Evolutionary conservation across 2,888 invertebrate species (phyloP).

Genomic region (Mechanitis messenoides): DNA sequence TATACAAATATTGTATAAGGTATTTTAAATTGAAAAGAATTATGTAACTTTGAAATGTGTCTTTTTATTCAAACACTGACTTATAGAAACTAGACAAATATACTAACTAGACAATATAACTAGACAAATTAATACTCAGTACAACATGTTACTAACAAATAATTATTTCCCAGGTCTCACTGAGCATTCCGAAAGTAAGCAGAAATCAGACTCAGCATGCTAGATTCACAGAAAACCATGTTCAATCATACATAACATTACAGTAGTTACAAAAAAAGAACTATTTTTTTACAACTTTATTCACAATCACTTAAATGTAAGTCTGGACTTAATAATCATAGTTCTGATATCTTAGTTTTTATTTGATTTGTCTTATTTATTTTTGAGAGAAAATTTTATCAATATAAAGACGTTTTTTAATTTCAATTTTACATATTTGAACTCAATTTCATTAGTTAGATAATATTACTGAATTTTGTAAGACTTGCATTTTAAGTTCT

Average conservation of each 20-base stretch:
- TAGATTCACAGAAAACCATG: slow-evolving; percentile 33
- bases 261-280: slow-evolving; percentile 13
- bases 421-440: too few relatives aligned
- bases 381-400: too few relatives aligned
- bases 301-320: slow-evolving; percentile 15
- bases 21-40: too few relatives aligned
- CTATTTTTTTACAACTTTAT: neutral
- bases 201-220: slow-evolving; percentile 57
- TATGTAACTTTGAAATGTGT: too few relatives aligned
- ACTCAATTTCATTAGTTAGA: too few relatives aligned
- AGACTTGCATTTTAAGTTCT: slow-evolving; percentile 2
- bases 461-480: neutral
- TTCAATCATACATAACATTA: slow-evolving; percentile 15
- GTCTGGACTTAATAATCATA: neutral
- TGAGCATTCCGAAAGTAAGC: slow-evolving; percentile 73
- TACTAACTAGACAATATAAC: neutral
- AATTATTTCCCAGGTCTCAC: slow-evolving; percentile 74
- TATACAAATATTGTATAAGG: too few relatives aligned
- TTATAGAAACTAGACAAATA: too few relatives aligned
- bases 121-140: slow-evolving; percentile 5
- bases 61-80: too few relatives aligned
- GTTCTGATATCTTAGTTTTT: too few relatives aligned
- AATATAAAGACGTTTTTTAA: too few relatives aligned
- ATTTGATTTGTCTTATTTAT: too few relatives aligned
- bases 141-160: slow-evolving; percentile 50